Base-by-base conservation (phyloP, 2,113 vertebrate species). In the Myotis brandtii region DNA sequence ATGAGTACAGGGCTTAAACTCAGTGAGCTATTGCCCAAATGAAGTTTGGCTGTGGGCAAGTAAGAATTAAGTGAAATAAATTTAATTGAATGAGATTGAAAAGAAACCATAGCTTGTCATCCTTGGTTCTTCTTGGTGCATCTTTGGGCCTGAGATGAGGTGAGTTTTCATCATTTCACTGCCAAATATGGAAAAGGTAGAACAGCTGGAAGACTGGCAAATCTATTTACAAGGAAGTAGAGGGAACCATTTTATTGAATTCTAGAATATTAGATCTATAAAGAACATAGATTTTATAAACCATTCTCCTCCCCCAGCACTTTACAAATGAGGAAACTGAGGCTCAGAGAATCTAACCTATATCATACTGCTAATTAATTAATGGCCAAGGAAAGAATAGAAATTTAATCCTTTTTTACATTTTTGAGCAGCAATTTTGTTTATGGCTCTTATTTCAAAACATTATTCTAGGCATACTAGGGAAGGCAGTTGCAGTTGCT, bases 151-250 rank as follows among this genome's bases (percentile, higher is more conserved):
- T 52, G 27, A 87, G 43, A 76, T 72, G 70, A 95, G 30, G 67
- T 76, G 59, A 81, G 4, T 20, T 72, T 90, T 92, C 16, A 50
- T n/a, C 77, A 54, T 92, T 84, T 80, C 12, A 18, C 32, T 93
- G 80, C 27, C 54, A 93, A 93, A 52, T 69, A 34, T 86, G 48
- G 52, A 64, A 83, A 93, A 93, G 40, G 54, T 27, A 91, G 76
- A 85, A 20, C 12, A 27, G 30, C 43, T 91, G 77, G 62, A 48
- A 59, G 32, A 34, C 16, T 48, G 64, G 48, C 9, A 56, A 91
- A 40, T 80, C 43, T 83, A 87, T 91, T 52, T 73, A 90, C 16
- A 43, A 43, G 14, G 52, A 77, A 83, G n/a, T 25, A 62, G 9
- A 77, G 3, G 43, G 48, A 70, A 69, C 1, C 27, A 62, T 86